A percentile compares a stretch with the other conserved stretches of the same genome.
These are phyloP conservation scores for Chrysoperla carnea DNA, from an alignment of 1,140 invertebrate genomes.

Conservation along the genomic window DNA sequence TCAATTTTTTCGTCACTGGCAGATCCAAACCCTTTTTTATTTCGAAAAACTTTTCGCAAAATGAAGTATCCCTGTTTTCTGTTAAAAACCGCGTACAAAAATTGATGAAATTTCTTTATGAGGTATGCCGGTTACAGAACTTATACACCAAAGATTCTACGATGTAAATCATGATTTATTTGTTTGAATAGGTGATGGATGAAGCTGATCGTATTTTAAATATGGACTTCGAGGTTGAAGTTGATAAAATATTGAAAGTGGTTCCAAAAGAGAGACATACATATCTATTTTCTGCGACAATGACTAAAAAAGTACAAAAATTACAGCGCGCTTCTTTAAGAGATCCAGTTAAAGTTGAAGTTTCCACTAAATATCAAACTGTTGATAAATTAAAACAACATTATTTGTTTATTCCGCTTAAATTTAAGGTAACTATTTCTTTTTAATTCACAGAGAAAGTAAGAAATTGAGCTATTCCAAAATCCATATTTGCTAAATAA, in stretches of 20 bases:
- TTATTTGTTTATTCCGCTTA: conserved; percentile 91
- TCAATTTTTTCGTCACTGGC: too few relatives aligned
- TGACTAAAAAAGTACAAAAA: conserved; percentile 97
- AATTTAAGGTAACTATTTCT: conserved; percentile 59
- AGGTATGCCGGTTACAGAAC: too few relatives aligned
- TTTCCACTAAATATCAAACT: conserved; percentile 94
- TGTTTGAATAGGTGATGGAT: conserved; percentile 57
- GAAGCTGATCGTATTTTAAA: conserved; percentile 92
- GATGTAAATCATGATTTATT: too few relatives aligned
- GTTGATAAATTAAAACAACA: conserved; percentile 92
- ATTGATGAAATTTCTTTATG: too few relatives aligned
- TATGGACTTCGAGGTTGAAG: conserved; percentile 91
- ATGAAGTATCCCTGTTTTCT: too few relatives aligned
- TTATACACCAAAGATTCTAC: too few relatives aligned
- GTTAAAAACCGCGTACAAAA: too few relatives aligned
- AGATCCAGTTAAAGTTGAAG: conserved; percentile 88
- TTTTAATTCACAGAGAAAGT: neutral
- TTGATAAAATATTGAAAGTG: conserved; percentile 88
- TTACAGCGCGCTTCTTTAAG: conserved; percentile 84
- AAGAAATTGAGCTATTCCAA: too few relatives aligned
- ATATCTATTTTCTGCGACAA: conserved; percentile 89
- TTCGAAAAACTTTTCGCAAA: too few relatives aligned
- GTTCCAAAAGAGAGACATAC: conserved; percentile 79
- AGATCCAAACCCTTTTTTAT: too few relatives aligned
- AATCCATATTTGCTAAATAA: too few relatives aligned